These are phyloP conservation scores for Seriola rivoliana DNA, from an alignment of 2,113 vertebrate species.

Conservation along the genomic window DNA sequence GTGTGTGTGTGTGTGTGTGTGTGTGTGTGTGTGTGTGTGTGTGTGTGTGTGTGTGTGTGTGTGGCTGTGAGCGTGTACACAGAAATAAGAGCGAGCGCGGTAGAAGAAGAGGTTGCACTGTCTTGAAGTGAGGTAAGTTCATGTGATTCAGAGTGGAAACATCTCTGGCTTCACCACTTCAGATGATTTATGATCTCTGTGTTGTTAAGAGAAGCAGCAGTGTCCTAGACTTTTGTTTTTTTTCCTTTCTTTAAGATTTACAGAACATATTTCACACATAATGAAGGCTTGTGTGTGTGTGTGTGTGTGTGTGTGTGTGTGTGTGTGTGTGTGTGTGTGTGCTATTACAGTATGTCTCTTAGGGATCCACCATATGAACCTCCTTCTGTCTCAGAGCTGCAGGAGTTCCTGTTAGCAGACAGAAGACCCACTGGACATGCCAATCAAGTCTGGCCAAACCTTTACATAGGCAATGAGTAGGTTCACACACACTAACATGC, in stretches of 20 bases:
- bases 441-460: conserved; percentile 84
- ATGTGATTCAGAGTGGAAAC: too few species aligned
- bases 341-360: conserved; percentile 77
- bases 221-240: too few species aligned
- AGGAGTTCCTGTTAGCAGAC: conserved; percentile 76
- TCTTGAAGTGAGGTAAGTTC: conserved; percentile 27
- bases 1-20: conserved; percentile 5
- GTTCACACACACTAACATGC: conserved; percentile 28
- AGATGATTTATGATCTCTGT: neutral
- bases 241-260: too few species aligned
- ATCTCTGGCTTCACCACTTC: neutral
- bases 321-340: conserved; percentile 30
- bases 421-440: conserved; percentile 80
- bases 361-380: conserved; percentile 75
- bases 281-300: neutral
- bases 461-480: conserved; percentile 85
- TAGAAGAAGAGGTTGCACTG: conserved; percentile 9
- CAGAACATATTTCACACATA: too few species aligned
- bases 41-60: conserved; percentile 11
- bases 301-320: neutral
- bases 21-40: neutral
- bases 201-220: neutral
- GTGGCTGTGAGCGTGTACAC: conserved; percentile 1
- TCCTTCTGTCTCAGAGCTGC: conserved; percentile 79
- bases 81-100: conserved; percentile 8